Conservation (phyloP, 35 echinoderm and acorn worm species). For the Heliocidaris tuberculata region DNA sequence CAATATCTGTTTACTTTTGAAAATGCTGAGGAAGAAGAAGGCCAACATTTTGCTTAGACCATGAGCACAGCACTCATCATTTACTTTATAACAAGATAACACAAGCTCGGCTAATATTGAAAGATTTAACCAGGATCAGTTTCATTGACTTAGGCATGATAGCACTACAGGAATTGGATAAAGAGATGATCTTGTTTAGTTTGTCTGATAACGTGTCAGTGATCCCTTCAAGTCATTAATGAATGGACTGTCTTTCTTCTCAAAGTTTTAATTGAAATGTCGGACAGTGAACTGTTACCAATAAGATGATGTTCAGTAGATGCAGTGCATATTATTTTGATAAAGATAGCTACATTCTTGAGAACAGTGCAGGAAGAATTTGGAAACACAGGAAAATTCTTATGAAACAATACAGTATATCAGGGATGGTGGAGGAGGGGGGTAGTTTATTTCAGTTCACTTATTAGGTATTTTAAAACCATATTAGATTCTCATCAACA, state of each 20-base stretch:
- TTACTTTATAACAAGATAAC: background rate
- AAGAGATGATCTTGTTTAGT: background rate
- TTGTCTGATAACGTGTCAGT: background rate
- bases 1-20: background rate
- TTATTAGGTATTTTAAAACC: background rate
- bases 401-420: background rate
- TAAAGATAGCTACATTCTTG: background rate
- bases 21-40: background rate
- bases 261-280: background rate
- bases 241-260: background rate
- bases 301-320: too few species aligned
- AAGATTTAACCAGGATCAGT: background rate
- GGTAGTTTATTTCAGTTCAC: background rate
- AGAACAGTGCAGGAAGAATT: background rate
- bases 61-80: background rate
- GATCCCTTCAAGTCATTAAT: background rate
- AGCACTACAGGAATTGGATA: background rate
- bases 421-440: too few species aligned
- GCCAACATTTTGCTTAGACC: background rate
- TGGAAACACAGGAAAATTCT: background rate
- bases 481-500: too few species aligned
- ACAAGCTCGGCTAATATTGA: background rate
- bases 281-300: background rate
- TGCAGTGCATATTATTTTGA: background rate
- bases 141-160: background rate